phyloP scores from a whole-genome alignment of 2,797 vertebrate genomes.

The Ptychadena robeensis region DNA sequence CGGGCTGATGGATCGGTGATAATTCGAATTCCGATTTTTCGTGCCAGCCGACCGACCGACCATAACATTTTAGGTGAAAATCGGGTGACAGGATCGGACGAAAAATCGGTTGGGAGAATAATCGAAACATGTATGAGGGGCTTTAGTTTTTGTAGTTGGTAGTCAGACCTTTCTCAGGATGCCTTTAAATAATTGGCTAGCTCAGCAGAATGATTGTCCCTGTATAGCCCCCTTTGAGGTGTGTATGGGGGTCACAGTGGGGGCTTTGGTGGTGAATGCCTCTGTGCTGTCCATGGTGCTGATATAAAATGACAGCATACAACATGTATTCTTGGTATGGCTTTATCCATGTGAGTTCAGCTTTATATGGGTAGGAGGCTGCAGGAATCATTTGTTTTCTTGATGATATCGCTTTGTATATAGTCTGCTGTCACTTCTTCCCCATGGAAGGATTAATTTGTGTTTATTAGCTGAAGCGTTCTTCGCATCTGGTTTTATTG shows the following conservation, averaged over 20 bases:
- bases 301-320: neutral
- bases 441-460: constrained; percentile 11
- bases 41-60: too few species aligned
- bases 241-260: neutral
- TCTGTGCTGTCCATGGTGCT: constrained; percentile 31
- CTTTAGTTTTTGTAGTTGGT: too few species aligned
- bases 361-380: neutral
- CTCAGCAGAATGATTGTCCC: too few species aligned
- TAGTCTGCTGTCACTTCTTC: constrained; percentile 25
- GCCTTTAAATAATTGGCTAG: too few species aligned
- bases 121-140: too few species aligned
- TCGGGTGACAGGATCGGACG: too few species aligned
- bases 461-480: constrained; percentile 16
- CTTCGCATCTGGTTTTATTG: neutral
- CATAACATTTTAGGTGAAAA: too few species aligned
- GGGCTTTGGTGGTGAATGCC: neutral
- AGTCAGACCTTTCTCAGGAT: too few species aligned
- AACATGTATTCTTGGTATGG: neutral
- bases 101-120: too few species aligned
- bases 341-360: neutral
- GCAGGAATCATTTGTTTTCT: neutral
- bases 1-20: too few species aligned
- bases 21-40: too few species aligned
- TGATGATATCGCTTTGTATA: neutral
- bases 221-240: too few species aligned